Conservation (phyloP, 2,888 invertebrate species). For the Gymnocheta viridis region DNA sequence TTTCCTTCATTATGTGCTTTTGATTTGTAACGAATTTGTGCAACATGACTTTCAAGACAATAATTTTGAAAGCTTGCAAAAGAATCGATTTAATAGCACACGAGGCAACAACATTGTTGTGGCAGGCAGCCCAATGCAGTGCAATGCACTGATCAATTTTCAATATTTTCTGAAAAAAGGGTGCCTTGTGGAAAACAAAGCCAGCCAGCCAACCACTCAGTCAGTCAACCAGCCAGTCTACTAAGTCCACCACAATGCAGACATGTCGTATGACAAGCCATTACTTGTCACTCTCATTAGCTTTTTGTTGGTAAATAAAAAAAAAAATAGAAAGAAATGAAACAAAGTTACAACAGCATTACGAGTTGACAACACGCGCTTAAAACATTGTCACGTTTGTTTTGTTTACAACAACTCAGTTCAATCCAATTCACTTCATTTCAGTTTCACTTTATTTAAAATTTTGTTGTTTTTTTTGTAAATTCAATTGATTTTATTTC, state of each 20-base stretch:
- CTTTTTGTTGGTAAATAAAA: constrained; percentile 16
- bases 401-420: constrained; percentile 44
- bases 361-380: constrained; percentile 60
- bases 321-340: constrained; percentile 1
- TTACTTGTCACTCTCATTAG: constrained; percentile 69
- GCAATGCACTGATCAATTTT: constrained; percentile 21
- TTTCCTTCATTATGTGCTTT: constrained; percentile 15
- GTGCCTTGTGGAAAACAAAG: constrained; percentile 32
- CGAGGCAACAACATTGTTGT: constrained; percentile 22
- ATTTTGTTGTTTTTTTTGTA: constrained; percentile 24
- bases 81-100: constrained; percentile 22
- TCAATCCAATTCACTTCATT: constrained; percentile 12
- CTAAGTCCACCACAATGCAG: not conserved
- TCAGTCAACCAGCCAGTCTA: not conserved
- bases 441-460: constrained; percentile 19
- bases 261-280: constrained; percentile 66
- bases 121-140: not conserved
- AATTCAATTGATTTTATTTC: constrained; percentile 57
- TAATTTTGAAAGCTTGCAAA: constrained; percentile 35
- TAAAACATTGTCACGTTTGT: constrained; percentile 68
- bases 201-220: not conserved
- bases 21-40: constrained; percentile 66
- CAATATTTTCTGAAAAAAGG: not conserved
- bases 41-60: constrained; percentile 55
- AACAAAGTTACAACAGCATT: constrained; percentile 9